Percentiles rank a stretch among this genome's conserved stretches.
Evolutionary conservation across 2,888 invertebrate genomes (phyloP).

Genomic region (Listrodromus nycthemerus): DNA sequence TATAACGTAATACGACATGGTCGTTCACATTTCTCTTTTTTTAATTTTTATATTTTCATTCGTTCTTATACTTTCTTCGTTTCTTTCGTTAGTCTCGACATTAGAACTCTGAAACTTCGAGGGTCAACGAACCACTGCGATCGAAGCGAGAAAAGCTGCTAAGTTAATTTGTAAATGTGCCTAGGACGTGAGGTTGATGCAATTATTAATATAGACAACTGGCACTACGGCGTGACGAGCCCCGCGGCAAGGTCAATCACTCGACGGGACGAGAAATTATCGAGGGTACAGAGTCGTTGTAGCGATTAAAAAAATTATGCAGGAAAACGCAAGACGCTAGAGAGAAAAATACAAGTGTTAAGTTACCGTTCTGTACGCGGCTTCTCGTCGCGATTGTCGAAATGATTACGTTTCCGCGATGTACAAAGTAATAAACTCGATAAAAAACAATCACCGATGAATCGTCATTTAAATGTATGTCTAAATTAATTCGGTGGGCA

Average conservation of each 20-base stretch:
- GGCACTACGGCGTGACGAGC: conserved; percentile 49
- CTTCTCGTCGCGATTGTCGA: neutral
- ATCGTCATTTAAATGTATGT: neutral
- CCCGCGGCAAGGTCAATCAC: conserved; percentile 25
- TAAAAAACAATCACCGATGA: neutral
- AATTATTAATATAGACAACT: conserved; percentile 41
- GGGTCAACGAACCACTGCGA: conserved; percentile 9
- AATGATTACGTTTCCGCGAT: neutral
- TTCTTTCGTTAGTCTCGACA: conserved; percentile 54
- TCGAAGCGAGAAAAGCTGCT: conserved; percentile 61
- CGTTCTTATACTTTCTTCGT: conserved; percentile 5
- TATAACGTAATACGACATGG: conserved; percentile 68
- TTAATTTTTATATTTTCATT: conserved; percentile 9
- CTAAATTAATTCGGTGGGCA: conserved; percentile 46
- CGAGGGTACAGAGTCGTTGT: conserved; percentile 26
- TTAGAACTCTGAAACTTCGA: conserved; percentile 47
- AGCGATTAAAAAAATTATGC: neutral
- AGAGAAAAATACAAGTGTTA: neutral
- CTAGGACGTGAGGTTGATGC: conserved; percentile 20
- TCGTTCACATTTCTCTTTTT: conserved; percentile 56
- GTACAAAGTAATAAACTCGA: neutral
- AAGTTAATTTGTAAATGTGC: conserved; percentile 32
- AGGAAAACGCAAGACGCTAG: neutral
- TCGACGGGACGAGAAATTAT: conserved; percentile 21
- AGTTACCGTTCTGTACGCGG: neutral